Percentiles rank a stretch among this genome's conserved stretches.
phyloP scores from a whole-genome alignment of 92 coral and sea anemone genomes.

The Micromussa lordhowensis region DNA sequence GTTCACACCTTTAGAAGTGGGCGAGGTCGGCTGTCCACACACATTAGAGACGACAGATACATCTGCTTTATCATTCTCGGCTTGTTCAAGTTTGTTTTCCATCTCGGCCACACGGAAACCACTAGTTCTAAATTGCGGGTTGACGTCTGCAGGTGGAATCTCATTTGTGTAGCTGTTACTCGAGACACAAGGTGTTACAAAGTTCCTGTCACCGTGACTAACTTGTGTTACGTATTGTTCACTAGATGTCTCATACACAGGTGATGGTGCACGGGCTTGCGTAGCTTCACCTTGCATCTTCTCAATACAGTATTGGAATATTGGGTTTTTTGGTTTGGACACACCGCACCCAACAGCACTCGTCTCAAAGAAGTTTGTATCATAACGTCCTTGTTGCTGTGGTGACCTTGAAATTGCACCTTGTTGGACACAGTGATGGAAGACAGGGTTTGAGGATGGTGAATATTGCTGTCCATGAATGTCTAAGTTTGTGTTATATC shows the following conservation, averaged over 20 bases:
- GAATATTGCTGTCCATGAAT: not conserved
- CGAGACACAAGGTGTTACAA: not conserved
- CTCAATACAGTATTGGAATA: slow-evolving; percentile 21
- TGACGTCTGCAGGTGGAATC: not conserved
- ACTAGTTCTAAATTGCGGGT: not conserved
- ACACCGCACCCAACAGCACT: too few species aligned
- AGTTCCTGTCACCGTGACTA: not conserved
- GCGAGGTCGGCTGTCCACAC: slow-evolving; percentile 31
- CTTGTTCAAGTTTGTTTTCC: not conserved
- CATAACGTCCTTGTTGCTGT: not conserved
- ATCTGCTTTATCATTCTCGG: not conserved
- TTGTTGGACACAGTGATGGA: not conserved
- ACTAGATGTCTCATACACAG: not conserved
- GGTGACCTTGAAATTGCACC: not conserved
- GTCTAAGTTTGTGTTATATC: slow-evolving; percentile 7
- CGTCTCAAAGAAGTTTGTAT: not conserved
- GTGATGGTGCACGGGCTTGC: too few species aligned
- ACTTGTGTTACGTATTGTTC: not conserved
- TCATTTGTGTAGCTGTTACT: not conserved
- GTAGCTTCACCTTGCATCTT: not conserved
- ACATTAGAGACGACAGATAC: not conserved
- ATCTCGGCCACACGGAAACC: slow-evolving; percentile 6
- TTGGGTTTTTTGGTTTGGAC: slow-evolving; percentile 1
- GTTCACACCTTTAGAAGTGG: not conserved
- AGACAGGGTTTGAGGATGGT: not conserved